Evolutionary conservation across 2,888 invertebrate species (phyloP), one percentile per base, ranked within the genome.

Genomic region (Ennomos quercinarius): DNA sequence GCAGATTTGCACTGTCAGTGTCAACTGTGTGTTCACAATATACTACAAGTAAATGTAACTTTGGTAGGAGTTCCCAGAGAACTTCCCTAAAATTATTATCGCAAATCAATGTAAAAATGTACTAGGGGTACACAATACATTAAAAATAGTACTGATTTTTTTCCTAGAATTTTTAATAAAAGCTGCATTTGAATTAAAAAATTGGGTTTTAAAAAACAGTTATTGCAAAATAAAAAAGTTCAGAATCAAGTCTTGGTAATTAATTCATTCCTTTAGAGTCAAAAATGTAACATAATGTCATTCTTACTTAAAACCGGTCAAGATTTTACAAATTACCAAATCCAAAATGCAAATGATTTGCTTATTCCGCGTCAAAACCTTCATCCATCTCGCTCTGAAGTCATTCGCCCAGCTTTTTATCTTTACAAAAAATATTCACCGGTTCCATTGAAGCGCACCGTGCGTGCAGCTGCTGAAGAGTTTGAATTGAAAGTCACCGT

Each of bases 401-500:
- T 54, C 56, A 63, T 54, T 63, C 53, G 71, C 61, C 71, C 68
- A 77, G 66, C 69, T 73, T 62, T 63, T 58, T 56, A 49, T 57
- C 45, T 38, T 36, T 39, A 56, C 12, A 56, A 64, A 64, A 60
- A 63, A 36, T 36, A 12, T 43, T 61, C 63, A 72, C 76, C 73
- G 72, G 75, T 74, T 77, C 72, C 65, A 69, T 63, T 68, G 74
- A 72, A 66, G 69, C 70, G 68, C 71, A 71, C 70, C 73, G 73
- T 78, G 75, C 78, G 77, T 81, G 77, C 84, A 84, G 84, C 48
- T 61, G 76, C 74, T 79, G 27, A 27, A 27, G 6, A 27, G 27
- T 78, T 77, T 77, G 71, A 72, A 57, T 74, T 76, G 73, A 49
- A 27, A 41, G 12, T 49, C 40, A 42, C 49, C 39, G 53, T 48